These are phyloP conservation scores for Sialia sialis DNA, from an alignment of 2,113 vertebrate species.

Conservation along the genomic window DNA sequence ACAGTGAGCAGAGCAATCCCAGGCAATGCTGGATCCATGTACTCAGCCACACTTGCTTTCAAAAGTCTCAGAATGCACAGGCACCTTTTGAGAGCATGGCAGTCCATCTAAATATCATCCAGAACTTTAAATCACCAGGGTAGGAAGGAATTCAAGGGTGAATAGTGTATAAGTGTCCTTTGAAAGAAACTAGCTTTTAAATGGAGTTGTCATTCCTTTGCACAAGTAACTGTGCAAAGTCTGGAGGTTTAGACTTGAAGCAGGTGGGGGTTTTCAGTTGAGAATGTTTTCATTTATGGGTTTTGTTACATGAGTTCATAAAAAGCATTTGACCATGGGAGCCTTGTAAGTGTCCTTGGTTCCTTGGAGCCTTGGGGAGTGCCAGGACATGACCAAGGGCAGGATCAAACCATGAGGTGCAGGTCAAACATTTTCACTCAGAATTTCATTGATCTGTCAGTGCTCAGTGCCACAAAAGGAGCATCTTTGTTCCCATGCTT, in stretches of 20 bases:
- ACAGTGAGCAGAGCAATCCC: conserved; percentile 18
- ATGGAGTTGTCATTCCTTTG: conserved; percentile 42
- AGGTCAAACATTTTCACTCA: not conserved
- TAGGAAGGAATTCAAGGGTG: not conserved
- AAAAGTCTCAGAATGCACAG: conserved; percentile 1
- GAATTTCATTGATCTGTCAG: not conserved
- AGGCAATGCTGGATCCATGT: not conserved
- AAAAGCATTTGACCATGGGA: conserved; percentile 14
- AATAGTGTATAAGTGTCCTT: conserved; percentile 54
- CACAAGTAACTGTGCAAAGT: conserved; percentile 5
- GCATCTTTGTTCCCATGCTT: not conserved
- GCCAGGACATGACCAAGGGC: not conserved
- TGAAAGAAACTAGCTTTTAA: not conserved
- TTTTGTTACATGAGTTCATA: not conserved
- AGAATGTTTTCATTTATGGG: not conserved
- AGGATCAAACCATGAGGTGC: not conserved
- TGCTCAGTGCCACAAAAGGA: conserved; percentile 13
- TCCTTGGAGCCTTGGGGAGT: not conserved
- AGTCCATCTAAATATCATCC: not conserved
- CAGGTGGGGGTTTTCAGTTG: conserved; percentile 3
- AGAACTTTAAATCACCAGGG: not conserved
- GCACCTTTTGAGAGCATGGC: not conserved
- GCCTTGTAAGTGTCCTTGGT: conserved; percentile 53
- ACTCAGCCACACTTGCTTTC: conserved; percentile 22
- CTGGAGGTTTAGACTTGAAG: conserved; percentile 10